Evolutionary conservation across 2,888 invertebrate species (phyloP).

Genomic region (Eurois occulta): DNA sequence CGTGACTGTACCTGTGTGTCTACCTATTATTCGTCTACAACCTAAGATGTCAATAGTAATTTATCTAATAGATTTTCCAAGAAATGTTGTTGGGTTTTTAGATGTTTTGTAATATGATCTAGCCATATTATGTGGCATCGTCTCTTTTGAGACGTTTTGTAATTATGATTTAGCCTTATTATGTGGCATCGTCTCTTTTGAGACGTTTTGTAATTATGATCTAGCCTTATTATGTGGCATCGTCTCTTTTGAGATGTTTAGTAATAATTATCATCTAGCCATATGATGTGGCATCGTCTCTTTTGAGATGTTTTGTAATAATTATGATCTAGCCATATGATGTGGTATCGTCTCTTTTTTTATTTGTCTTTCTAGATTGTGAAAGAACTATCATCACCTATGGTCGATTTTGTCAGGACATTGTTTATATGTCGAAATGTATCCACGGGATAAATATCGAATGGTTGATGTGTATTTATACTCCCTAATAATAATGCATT

Average conservation of each 20-base stretch:
- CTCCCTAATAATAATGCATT: not conserved
- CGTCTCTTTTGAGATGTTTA: not conserved
- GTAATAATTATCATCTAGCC: not conserved
- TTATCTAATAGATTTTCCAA: constrained; percentile 4
- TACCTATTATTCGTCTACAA: constrained; percentile 1
- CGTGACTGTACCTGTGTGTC: not conserved
- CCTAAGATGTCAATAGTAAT: not conserved
- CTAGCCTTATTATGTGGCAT: not conserved
- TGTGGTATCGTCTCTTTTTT: not conserved
- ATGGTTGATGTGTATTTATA: too few relatives aligned
- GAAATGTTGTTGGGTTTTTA: not conserved
- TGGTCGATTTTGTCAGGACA: too few relatives aligned
- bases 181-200: not conserved
- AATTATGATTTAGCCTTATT: not conserved
- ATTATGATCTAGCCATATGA: not conserved
- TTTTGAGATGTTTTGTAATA: constrained; percentile 13
- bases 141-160: not conserved
- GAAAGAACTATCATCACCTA: too few relatives aligned
- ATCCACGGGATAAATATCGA: too few relatives aligned
- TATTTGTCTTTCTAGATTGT: too few relatives aligned
- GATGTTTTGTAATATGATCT: constrained; percentile 16
- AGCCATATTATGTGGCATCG: not conserved
- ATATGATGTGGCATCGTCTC: not conserved
- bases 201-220: too few relatives aligned
- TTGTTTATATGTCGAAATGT: too few relatives aligned